A percentile compares a stretch with the other conserved stretches of the same genome.
These are phyloP conservation scores for Liodrosophila aerea DNA, from an alignment of 2,888 invertebrate species.

Conservation along the genomic window DNA sequence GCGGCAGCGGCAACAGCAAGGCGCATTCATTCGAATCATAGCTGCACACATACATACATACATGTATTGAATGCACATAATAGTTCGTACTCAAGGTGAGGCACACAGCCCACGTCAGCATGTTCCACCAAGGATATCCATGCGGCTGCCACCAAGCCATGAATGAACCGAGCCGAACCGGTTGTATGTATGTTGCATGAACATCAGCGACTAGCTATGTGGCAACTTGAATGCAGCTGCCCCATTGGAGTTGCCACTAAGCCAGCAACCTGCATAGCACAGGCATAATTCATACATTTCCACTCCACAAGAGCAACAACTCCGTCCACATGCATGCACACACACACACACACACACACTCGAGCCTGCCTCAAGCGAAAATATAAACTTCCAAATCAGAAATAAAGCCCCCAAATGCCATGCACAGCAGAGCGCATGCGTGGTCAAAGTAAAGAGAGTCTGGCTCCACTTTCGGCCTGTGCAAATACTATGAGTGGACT, in stretches of 20 bases:
- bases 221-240: slow-evolving; percentile 21
- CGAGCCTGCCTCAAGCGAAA: slow-evolving; percentile 36
- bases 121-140: slow-evolving; percentile 56
- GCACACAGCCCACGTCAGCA: slow-evolving; percentile 56
- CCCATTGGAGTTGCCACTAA: slow-evolving; percentile 40
- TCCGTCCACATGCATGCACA: slow-evolving; percentile 10
- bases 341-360: slow-evolving; percentile 8
- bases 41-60: slow-evolving; percentile 7
- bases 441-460: slow-evolving; percentile 28
- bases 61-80: slow-evolving; percentile 2
- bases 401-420: slow-evolving; percentile 39
- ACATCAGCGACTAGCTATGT: slow-evolving; percentile 9
- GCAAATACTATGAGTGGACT: slow-evolving; percentile 22
- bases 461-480: slow-evolving; percentile 39
- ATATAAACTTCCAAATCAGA: slow-evolving; percentile 26
- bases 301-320: slow-evolving; percentile 16
- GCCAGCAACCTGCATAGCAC: background rate
- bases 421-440: slow-evolving; percentile 62
- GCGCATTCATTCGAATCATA: slow-evolving; percentile 20
- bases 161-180: slow-evolving; percentile 52
- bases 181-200: slow-evolving; percentile 3
- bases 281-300: slow-evolving; percentile 11
- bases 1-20: slow-evolving; percentile 18
- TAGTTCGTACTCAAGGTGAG: slow-evolving; percentile 43
- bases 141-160: slow-evolving; percentile 39